Evolutionary conservation across 1,140 invertebrate species (phyloP).

Genomic region (Conus ventricosus): DNA sequence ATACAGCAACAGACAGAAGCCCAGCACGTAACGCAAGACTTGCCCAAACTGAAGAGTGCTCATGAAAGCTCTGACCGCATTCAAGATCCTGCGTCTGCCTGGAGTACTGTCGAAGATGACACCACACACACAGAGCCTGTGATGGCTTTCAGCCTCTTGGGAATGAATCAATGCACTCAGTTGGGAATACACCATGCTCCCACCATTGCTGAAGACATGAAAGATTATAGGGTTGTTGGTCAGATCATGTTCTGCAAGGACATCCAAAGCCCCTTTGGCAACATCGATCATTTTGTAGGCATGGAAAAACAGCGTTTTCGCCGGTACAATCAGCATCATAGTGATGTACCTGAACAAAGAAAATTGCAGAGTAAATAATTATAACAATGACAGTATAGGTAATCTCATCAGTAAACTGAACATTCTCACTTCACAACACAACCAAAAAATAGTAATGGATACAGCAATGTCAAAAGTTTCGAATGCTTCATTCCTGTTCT

Average conservation of each 20-base stretch:
- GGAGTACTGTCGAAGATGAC: conserved; percentile 87
- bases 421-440: no score
- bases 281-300: conserved; percentile 20
- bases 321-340: neutral
- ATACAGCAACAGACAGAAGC: conserved; percentile 53
- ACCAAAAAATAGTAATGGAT: no score
- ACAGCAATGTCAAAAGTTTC: no score
- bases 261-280: conserved; percentile 74
- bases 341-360: conserved; percentile 16
- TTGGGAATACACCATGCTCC: conserved; percentile 75
- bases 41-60: conserved; percentile 72
- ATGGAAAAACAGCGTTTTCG: conserved; percentile 17
- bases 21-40: conserved; percentile 60
- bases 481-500: no score
- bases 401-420: no score
- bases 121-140: conserved; percentile 80
- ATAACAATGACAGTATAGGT: no score
- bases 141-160: conserved; percentile 49
- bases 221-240: conserved; percentile 85
- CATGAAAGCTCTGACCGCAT: conserved; percentile 78
- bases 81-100: conserved; percentile 79
- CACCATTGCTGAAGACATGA: conserved; percentile 88
- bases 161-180: conserved; percentile 61
- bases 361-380: neutral
- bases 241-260: conserved; percentile 80